Base-by-base conservation (phyloP, 2,888 invertebrate species). In the Scaptomyza reducta region DNA sequence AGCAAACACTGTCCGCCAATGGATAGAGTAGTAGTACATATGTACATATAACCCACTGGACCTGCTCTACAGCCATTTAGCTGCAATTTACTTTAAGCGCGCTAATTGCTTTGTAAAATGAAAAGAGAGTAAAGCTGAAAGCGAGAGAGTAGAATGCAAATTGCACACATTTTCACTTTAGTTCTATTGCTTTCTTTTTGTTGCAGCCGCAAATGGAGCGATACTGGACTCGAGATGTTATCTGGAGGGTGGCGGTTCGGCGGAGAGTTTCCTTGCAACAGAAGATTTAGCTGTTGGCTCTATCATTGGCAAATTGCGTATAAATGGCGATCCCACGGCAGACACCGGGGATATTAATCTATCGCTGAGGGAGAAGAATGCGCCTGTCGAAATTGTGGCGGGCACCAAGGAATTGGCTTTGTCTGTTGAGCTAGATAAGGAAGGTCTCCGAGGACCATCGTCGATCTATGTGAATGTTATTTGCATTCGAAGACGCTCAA, bases 201-300 rank as follows among this genome's bases (percentile, higher is more conserved):
- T 89, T 90, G 42, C 92, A 96, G 96, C 94, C 75, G 82, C 87
- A 33, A 79, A 87, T 76, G 89, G 90, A 74, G 91, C 86, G 55
- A 93, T 95, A 89, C 94, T 95, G 84, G 97, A 97, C 93, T 96
- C 96, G 88, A 94, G 97, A 88, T 98, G 98, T 90, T 98, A 96
- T 92, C 92, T 98, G 90, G 96, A 97, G 92, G 96, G 95, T 88
- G 97, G 97, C 38, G 97, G 97, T 46, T 97, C 97, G 1, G 97
- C 97, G 51, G 97, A 97, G 91, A 97, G 96, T 91, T 96, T 98
- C 91, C 96, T 97, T 91, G 96, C 97, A 81, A 95, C 95, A 90
- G 98, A 98, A 93, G 96, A 97, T 89, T 93, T 95, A 49, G 93
- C 95, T 16, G 95, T 97, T 46, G 97, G 97, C 70, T 95, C 95